These are phyloP conservation scores for Syngnathus typhle DNA, from an alignment of 2,113 vertebrate genomes.

Conservation along the genomic window DNA sequence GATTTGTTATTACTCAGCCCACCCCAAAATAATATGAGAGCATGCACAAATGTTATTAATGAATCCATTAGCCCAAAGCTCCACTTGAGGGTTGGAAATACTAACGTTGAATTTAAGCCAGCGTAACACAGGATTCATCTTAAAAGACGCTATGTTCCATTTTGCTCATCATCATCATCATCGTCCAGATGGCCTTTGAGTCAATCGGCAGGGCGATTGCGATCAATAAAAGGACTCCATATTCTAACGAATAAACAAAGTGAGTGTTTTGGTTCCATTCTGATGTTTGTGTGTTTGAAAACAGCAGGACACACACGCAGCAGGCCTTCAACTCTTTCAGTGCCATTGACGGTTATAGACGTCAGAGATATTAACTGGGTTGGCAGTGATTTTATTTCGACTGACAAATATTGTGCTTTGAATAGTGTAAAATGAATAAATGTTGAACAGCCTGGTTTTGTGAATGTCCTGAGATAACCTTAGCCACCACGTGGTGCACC, in stretches of 20 bases:
- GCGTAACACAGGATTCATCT: neutral
- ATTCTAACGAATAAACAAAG: too few relatives aligned
- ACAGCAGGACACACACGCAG: neutral
- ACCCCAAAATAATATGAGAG: constrained; percentile 13
- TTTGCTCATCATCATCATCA: neutral
- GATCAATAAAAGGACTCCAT: too few relatives aligned
- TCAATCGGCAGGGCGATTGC: neutral
- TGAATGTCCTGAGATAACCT: too few relatives aligned
- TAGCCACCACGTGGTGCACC: too few relatives aligned
- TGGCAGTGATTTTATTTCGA: neutral
- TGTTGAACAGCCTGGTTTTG: too few relatives aligned
- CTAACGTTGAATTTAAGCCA: too few relatives aligned
- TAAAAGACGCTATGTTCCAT: neutral
- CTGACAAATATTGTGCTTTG: neutral
- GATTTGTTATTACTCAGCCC: constrained; percentile 21
- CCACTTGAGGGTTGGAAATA: constrained; percentile 2
- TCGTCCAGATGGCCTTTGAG: constrained; percentile 3
- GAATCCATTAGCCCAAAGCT: constrained; percentile 10
- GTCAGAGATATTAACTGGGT: too few relatives aligned
- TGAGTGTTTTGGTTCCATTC: too few relatives aligned
- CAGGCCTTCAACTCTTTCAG: too few relatives aligned
- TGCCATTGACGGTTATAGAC: too few relatives aligned
- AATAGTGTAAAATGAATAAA: neutral
- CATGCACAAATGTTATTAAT: constrained; percentile 18
- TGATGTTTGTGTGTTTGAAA: neutral